Base-by-base conservation (phyloP, 2,888 invertebrate genomes). In the Eupeodes latifasciatus region DNA sequence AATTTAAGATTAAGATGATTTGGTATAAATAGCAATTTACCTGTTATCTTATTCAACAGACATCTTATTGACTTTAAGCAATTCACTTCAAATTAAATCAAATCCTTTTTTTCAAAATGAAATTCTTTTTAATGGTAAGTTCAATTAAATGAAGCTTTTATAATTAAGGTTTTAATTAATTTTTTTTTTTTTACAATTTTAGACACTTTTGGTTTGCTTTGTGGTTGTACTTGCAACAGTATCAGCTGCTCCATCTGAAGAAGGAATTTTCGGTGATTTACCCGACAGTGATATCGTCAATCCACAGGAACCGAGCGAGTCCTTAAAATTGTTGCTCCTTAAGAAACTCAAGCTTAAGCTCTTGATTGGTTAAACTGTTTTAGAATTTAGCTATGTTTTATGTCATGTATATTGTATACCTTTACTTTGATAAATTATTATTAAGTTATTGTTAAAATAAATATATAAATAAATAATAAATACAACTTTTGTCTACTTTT, bases 61-160 rank as follows among this genome's bases (percentile, higher is more conserved):
- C 2, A 36, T 7, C 7, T 12, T 7, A 0, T 64, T 64, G 47
- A 64, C 44, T 40, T 40, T 62, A 9, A 40, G 11, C 62, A 64
- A 11, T 44, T 44, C 62, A 14, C 19, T 47, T 64, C 64, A 19
- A n/a, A n/a, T 9, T 14, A n/a, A 14, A 11, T 7, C 7, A 12
- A 14, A 36, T 14, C 47, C 14, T 19, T 16, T 1, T 11, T 59
- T 9, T 36, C 14, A 49, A 49, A 7, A 66, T 66, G 66, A 66
- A 66, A 6, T 66, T n/a, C 47, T 66, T 71, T 19, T 55, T 71
- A 14, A 71, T 55, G 14, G 71, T 71, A 71, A 71, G 71, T 55
- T 19, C 40, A 40, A 40, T 4, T 40, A 27, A 27, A 27, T 40
- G 4, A 40, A 40, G 1, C 4, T 40, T 7, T 4, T 40, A 3